Conservation (phyloP, 2,888 invertebrate species). For the Agrochola lychnidis region DNA sequence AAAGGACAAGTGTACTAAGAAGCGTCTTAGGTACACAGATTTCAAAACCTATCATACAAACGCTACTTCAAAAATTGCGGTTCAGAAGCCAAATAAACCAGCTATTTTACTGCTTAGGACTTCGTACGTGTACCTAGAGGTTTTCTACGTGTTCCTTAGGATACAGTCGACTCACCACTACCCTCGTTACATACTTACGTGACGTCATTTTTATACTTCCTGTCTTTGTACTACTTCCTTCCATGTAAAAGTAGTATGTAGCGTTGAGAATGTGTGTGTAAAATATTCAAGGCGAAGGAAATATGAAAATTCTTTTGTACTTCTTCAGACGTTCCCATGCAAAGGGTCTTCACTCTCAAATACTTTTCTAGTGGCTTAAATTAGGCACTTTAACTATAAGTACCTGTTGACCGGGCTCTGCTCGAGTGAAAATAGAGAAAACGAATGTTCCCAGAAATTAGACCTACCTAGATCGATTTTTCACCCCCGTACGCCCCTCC, state of each 20-base stretch:
- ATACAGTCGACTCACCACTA: slow-evolving; percentile 9
- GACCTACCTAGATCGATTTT: too few species aligned
- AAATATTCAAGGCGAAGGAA: slow-evolving; percentile 33
- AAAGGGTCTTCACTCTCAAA: neutral
- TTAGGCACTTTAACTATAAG: neutral
- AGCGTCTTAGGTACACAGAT: too few species aligned
- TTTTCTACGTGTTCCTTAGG: slow-evolving; percentile 18
- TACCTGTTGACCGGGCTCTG: too few species aligned
- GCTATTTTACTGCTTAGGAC: slow-evolving; percentile 22
- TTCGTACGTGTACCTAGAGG: slow-evolving; percentile 40
- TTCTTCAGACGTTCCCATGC: neutral
- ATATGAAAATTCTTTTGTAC: slow-evolving; percentile 13
- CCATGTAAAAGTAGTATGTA: neutral
- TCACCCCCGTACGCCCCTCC: too few species aligned
- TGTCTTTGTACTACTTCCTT: slow-evolving; percentile 27
- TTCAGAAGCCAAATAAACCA: slow-evolving; percentile 22
- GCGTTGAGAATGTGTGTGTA: slow-evolving; percentile 7
- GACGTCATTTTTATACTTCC: slow-evolving; percentile 42
- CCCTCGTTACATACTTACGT: slow-evolving; percentile 49
- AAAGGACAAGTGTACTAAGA: too few species aligned
- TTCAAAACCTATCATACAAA: neutral
- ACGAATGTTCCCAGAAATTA: too few species aligned
- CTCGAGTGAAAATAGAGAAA: too few species aligned
- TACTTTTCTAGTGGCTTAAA: neutral
- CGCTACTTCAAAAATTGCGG: neutral